A percentile compares a stretch with the other conserved stretches of the same genome.
Evolutionary conservation across 2,113 vertebrate species (phyloP).

Genomic region (Aix galericulata): DNA sequence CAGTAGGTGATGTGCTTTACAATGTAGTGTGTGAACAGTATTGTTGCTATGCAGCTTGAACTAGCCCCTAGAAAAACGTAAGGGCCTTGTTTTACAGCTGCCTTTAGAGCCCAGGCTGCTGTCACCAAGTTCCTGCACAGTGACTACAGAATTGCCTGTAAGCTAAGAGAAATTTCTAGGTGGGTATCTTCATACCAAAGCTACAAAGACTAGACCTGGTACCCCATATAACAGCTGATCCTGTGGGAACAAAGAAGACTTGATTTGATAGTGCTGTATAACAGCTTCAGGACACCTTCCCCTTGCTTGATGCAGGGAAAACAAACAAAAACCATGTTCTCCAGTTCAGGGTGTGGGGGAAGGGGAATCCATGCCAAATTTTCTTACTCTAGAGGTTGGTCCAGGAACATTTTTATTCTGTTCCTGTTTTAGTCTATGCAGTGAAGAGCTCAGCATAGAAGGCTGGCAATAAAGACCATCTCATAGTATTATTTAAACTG

Average conservation of each 20-base stretch:
- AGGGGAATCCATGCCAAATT: background rate
- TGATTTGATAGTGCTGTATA: background rate
- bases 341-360: background rate
- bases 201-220: background rate
- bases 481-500: background rate
- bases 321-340: background rate
- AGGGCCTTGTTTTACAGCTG: background rate
- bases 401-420: background rate
- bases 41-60: conserved; percentile 12
- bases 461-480: background rate
- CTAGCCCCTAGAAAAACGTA: background rate
- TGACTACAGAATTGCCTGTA: background rate
- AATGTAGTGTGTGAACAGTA: background rate
- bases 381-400: background rate
- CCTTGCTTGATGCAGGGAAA: background rate
- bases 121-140: background rate
- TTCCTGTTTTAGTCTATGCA: background rate
- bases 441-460: background rate
- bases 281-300: background rate
- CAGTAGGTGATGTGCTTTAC: background rate
- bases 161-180: conserved; percentile 21
- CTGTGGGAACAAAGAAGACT: background rate
- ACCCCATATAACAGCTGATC: background rate
- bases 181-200: background rate
- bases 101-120: background rate